A percentile compares a stretch with the other conserved stretches of the same genome.
Conservation (phyloP, 2,797 vertebrate species). For the Vireo griseus region DNA sequence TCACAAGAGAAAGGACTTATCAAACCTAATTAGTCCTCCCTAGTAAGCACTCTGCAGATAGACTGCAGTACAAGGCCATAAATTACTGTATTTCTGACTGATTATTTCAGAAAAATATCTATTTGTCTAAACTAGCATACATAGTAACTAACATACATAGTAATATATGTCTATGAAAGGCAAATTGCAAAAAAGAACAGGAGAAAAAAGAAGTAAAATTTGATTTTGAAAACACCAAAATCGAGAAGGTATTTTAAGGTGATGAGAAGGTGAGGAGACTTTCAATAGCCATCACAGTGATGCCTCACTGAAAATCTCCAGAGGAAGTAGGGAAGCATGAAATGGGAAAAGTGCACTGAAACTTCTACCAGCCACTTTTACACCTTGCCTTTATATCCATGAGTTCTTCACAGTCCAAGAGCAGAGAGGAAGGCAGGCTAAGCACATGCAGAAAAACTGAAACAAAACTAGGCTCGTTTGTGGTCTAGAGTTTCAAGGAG, state of each 20-base stretch:
- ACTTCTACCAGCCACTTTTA: not conserved
- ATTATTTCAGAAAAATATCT: not conserved
- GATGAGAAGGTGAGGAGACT: not conserved
- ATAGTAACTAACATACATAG: not conserved
- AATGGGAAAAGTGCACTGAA: not conserved
- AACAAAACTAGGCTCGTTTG: not conserved
- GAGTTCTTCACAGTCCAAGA: not conserved
- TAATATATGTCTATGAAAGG: not conserved
- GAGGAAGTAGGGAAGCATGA: not conserved
- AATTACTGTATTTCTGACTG: not conserved
- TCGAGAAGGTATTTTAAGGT: not conserved
- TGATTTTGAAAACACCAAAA: not conserved
- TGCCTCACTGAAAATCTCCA: not conserved
- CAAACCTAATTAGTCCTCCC: not conserved
- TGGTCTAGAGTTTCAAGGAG: not conserved
- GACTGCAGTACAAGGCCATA: not conserved
- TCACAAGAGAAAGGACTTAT: not conserved
- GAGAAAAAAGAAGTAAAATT: not conserved
- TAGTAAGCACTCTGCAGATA: not conserved
- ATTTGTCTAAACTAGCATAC: not conserved
- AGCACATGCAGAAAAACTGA: rapidly evolving
- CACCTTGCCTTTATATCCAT: not conserved
- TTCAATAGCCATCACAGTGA: not conserved
- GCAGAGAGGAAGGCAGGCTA: not conserved
- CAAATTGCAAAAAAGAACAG: not conserved